Conservation (phyloP, 2,797 vertebrate species). For the Falco novaeseelandiae region DNA sequence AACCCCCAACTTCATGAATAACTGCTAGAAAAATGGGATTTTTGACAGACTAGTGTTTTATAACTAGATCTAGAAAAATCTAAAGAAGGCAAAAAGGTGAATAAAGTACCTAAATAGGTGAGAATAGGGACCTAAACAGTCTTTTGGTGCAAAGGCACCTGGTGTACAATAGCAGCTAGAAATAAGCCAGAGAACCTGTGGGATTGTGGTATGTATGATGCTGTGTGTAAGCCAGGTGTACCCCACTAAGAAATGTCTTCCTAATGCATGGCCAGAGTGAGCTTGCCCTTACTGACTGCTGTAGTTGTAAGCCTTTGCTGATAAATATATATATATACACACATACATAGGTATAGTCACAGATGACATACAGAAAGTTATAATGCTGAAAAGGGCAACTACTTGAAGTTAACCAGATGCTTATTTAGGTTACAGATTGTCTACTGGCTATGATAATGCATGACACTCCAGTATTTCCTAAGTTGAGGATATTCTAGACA, state of each 20-base stretch:
- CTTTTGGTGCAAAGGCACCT: neutral
- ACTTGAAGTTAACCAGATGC: neutral
- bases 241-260: neutral
- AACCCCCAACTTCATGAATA: neutral
- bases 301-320: neutral
- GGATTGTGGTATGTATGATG: neutral
- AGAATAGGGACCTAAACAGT: neutral
- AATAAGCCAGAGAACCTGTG: neutral
- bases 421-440: neutral
- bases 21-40: neutral
- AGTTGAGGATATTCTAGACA: accelerated
- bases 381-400: neutral
- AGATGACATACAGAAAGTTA: neutral
- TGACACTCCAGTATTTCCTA: neutral
- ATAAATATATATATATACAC: neutral
- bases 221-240: neutral
- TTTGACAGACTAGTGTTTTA: neutral
- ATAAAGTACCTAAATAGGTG: neutral
- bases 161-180: neutral
- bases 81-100: neutral
- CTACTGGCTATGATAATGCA: neutral
- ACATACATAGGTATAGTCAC: neutral
- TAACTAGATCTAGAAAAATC: neutral
- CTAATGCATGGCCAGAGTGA: neutral
- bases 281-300: neutral